Evolutionary conservation across 1,140 invertebrate genomes (phyloP).

Genomic region (Olivierus martensii): DNA sequence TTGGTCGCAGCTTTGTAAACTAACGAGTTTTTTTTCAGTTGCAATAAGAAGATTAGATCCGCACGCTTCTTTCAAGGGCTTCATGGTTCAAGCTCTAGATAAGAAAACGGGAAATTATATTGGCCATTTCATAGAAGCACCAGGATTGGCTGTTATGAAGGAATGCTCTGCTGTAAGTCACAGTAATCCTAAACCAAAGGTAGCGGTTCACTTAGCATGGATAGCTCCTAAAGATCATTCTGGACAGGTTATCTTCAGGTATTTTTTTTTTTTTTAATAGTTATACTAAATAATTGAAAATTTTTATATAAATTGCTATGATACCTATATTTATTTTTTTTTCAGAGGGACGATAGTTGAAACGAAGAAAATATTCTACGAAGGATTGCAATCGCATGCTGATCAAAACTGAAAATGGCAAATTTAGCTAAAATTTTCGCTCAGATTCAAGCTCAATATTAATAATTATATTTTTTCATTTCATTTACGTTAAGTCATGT

Average conservation of each 20-base stretch:
- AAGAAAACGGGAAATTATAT: constrained; percentile 5
- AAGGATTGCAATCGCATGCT: constrained; percentile 5
- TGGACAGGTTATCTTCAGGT: constrained; percentile 13
- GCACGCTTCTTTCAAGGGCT: constrained; percentile 7
- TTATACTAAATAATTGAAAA: no score
- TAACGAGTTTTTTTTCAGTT: neutral
- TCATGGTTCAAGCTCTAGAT: constrained; percentile 14
- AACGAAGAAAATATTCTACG: constrained; percentile 8
- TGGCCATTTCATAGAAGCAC: constrained; percentile 10
- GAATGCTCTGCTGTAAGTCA: constrained; percentile 13
- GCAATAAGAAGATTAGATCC: neutral
- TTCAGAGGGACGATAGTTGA: constrained; percentile 9
- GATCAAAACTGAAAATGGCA: neutral
- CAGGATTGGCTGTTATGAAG: constrained; percentile 3
- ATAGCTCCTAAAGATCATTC: constrained; percentile 8
- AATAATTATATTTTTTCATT: no score
- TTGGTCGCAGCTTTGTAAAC: no score
- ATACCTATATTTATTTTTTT: neutral
- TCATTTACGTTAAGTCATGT: no score
- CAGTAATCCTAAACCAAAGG: constrained; percentile 5
- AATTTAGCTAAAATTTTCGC: no score
- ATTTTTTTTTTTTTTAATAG: neutral
- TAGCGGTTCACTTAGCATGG: constrained; percentile 11
- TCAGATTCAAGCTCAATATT: no score
- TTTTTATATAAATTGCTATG: neutral